phyloP scores from a whole-genome alignment of 1,140 invertebrate genomes.

The Cardiocondyla obscurior region DNA sequence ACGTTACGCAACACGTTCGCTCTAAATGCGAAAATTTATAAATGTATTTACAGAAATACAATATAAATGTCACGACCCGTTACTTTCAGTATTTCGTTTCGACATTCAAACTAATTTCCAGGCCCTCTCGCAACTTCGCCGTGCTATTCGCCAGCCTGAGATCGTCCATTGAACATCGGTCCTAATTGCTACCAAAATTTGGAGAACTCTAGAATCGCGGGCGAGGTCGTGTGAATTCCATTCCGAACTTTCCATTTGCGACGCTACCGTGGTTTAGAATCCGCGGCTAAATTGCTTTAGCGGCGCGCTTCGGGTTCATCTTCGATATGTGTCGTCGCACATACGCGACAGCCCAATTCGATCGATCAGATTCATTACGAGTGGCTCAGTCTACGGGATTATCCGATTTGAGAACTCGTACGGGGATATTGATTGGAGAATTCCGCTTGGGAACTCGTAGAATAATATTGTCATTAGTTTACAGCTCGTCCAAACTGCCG shows the following conservation, averaged over 20 bases:
- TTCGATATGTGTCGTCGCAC: conserved; percentile 61
- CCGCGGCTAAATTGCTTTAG: conserved; percentile 63
- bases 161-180: conserved; percentile 42
- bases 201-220: background rate
- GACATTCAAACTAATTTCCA: conserved; percentile 27
- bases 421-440: conserved; percentile 49
- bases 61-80: conserved; percentile 10
- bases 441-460: conserved; percentile 38
- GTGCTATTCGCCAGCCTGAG: background rate
- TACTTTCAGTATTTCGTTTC: background rate
- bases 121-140: conserved; percentile 19
- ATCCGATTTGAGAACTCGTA: conserved; percentile 38
- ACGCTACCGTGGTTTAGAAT: conserved; percentile 54
- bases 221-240: conserved; percentile 42
- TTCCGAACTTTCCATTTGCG: conserved; percentile 51
- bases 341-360: conserved; percentile 45
- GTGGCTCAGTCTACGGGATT: conserved; percentile 28
- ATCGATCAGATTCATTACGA: conserved; percentile 65
- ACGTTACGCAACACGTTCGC: background rate
- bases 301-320: conserved; percentile 55
- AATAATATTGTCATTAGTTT: conserved; percentile 44
- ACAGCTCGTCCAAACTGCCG: background rate
- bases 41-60: background rate
- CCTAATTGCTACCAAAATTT: conserved; percentile 33
- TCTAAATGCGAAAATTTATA: background rate